Evolutionary conservation across 2,888 invertebrate species (phyloP).

Genomic region (Caenorhabditis sp.): DNA sequence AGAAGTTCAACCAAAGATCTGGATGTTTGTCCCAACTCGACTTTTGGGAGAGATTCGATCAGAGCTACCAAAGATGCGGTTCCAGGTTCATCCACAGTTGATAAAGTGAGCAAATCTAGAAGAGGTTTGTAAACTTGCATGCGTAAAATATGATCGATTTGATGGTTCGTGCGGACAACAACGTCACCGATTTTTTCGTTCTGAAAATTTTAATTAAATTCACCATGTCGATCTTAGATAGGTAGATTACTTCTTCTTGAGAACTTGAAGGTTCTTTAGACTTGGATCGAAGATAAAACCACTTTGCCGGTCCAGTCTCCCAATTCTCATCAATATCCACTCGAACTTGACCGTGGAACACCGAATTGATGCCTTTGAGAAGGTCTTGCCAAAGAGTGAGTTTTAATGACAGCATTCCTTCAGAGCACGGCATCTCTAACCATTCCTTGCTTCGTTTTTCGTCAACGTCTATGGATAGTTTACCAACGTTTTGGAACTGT

Average conservation of each 20-base stretch:
- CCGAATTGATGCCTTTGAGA: slow-evolving; percentile 52
- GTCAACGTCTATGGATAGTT: slow-evolving; percentile 32
- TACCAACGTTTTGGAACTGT: slow-evolving; percentile 35
- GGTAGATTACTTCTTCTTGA: neutral
- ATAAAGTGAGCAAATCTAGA: slow-evolving; percentile 20
- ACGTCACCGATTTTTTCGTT: slow-evolving; percentile 35
- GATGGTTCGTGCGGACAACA: slow-evolving; percentile 22
- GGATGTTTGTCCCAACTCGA: slow-evolving; percentile 63
- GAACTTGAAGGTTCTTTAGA: slow-evolving; percentile 10
- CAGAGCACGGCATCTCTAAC: slow-evolving; percentile 54
- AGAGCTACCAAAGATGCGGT: slow-evolving; percentile 56
- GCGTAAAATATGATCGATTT: slow-evolving; percentile 34
- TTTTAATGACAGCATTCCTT: slow-evolving; percentile 46
- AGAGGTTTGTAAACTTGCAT: slow-evolving; percentile 40
- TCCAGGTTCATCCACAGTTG: slow-evolving; percentile 44
- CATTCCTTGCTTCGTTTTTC: slow-evolving; percentile 52
- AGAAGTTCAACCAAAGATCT: slow-evolving; percentile 66
- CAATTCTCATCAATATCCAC: slow-evolving; percentile 54
- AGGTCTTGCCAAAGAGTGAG: slow-evolving; percentile 61
- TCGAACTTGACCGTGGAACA: slow-evolving; percentile 60
- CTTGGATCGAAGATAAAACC: slow-evolving; percentile 57
- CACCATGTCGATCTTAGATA: too few relatives aligned
- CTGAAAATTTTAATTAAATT: too few relatives aligned
- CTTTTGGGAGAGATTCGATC: slow-evolving; percentile 57
- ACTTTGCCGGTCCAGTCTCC: slow-evolving; percentile 55